phyloP scores from a whole-genome alignment of 2,888 invertebrate genomes.

The Caenorhabditis sp. region DNA sequence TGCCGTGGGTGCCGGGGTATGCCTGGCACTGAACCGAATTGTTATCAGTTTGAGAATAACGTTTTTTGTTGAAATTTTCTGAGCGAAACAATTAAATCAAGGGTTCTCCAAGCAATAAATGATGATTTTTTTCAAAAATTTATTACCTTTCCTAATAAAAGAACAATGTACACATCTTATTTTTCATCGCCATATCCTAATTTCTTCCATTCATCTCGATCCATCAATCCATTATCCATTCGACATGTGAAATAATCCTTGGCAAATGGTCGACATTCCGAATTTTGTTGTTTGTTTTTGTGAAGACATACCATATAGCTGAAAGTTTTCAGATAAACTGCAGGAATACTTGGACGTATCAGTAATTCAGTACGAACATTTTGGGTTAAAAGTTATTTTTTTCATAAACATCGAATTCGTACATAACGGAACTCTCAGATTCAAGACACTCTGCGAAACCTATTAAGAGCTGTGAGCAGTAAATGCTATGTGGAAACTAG shows the following conservation, averaged over 20 bases:
- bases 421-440: no score
- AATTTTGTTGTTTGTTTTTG: conserved; percentile 80
- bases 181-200: conserved; percentile 52
- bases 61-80: no score
- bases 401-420: no score
- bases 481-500: no score
- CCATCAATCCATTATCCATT: conserved; percentile 94
- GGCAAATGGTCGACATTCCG: conserved; percentile 82
- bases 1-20: background rate
- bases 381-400: no score
- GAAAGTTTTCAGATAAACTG: conserved; percentile 2
- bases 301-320: conserved; percentile 87
- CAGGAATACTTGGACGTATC: background rate
- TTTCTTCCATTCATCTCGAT: conserved; percentile 71
- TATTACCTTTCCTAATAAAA: no score
- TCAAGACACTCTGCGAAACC: no score
- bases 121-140: no score
- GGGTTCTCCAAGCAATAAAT: no score
- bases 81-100: no score
- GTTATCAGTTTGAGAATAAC: background rate
- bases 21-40: background rate
- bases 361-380: no score
- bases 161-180: background rate
- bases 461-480: no score
- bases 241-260: conserved; percentile 89